phyloP scores from a whole-genome alignment of 2,113 vertebrate species.

The Xenopus laevis region DNA sequence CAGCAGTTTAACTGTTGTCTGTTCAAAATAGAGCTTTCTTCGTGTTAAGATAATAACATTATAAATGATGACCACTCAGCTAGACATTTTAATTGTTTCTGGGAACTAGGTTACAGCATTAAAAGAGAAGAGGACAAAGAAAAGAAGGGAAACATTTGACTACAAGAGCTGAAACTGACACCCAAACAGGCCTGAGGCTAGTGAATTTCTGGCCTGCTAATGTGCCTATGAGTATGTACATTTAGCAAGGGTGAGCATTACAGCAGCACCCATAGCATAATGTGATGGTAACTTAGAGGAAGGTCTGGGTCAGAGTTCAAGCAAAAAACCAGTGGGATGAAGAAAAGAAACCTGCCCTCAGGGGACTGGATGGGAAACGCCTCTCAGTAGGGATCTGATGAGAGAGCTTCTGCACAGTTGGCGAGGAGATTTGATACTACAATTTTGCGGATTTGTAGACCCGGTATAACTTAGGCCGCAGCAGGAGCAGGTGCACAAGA shows the following conservation, averaged over 20 bases:
- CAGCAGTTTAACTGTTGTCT: too few relatives aligned
- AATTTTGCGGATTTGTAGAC: slow-evolving; percentile 59
- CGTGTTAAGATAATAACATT: not conserved
- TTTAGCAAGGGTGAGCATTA: slow-evolving; percentile 33
- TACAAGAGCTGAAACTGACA: slow-evolving; percentile 52
- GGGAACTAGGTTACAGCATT: not conserved
- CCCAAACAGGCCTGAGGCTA: slow-evolving; percentile 52
- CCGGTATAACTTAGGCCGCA: slow-evolving; percentile 56
- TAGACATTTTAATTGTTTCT: not conserved
- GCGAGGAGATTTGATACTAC: slow-evolving; percentile 54
- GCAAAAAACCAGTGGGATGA: slow-evolving; percentile 26
- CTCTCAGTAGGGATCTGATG: slow-evolving; percentile 46
- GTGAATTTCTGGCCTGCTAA: slow-evolving; percentile 57
- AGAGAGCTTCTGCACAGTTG: slow-evolving; percentile 52
- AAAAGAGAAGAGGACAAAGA: not conserved
- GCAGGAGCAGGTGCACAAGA: slow-evolving; percentile 61
- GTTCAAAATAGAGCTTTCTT: not conserved
- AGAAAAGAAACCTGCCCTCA: slow-evolving; percentile 23
- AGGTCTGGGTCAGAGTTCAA: slow-evolving; percentile 53
- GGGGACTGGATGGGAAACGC: slow-evolving; percentile 46
- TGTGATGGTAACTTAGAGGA: slow-evolving; percentile 36
- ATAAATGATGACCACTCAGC: not conserved
- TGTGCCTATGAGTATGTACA: slow-evolving; percentile 42
- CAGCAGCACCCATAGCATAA: slow-evolving; percentile 41
- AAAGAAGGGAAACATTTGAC: not conserved